A percentile compares a stretch with the other conserved stretches of the same genome.
These are phyloP conservation scores for Notolepis coatsorum DNA, from an alignment of 2,797 vertebrate species.

Conservation along the genomic window DNA sequence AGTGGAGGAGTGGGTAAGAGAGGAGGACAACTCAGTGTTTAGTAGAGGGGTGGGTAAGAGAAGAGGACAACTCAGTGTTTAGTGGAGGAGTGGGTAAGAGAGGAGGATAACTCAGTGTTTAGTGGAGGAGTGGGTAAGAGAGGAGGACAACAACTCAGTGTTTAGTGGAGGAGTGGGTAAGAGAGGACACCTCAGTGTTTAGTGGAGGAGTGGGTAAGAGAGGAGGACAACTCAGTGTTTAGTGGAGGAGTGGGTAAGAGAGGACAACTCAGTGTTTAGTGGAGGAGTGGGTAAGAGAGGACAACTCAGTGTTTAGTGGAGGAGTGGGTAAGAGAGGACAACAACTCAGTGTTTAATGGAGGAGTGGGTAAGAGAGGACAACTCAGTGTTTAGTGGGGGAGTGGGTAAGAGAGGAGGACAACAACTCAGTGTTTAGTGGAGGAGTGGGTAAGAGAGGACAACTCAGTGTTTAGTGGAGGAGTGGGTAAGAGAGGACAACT, in stretches of 20 bases:
- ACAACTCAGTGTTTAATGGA: no score
- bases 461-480: no score
- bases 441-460: conserved; percentile 76
- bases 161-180: conserved; percentile 78
- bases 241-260: conserved; percentile 76
- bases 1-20: conserved; percentile 76
- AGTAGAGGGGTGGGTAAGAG: conserved; percentile 76
- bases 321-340: conserved; percentile 76
- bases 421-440: no score
- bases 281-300: conserved; percentile 76
- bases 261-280: no score
- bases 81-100: conserved; percentile 76
- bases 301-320: no score
- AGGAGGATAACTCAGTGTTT: no score
- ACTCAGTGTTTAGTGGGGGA: no score
- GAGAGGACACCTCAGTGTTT: no score
- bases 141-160: no score
- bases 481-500: conserved; percentile 75
- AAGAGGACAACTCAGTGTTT: no score
- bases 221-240: no score
- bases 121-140: conserved; percentile 76
- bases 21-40: no score
- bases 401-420: conserved; percentile 75
- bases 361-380: conserved; percentile 76
- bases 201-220: conserved; percentile 76